These are phyloP conservation scores for Perca fluviatilis DNA, from an alignment of 2,113 vertebrate species.

Conservation along the genomic window DNA sequence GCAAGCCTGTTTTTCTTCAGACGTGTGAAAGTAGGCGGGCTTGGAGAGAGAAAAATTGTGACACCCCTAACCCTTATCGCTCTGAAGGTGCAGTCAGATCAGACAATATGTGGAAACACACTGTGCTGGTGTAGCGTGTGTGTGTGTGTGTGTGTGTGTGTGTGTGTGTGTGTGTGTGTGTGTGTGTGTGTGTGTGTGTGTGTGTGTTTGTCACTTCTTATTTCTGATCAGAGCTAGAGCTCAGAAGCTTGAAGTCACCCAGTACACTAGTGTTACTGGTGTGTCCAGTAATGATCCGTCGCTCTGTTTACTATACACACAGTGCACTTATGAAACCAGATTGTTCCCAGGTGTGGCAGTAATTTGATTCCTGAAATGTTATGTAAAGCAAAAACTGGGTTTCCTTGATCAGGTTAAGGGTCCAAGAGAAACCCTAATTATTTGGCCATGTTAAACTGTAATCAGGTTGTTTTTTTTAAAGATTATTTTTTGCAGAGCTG, in stretches of 20 bases:
- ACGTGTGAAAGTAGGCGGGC: no score
- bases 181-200: no score
- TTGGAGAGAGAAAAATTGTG: no score
- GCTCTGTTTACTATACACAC: constrained; percentile 20
- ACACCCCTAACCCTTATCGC: no score
- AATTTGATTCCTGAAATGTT: constrained; percentile 12
- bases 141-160: not conserved
- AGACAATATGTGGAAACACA: not conserved
- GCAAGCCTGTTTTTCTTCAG: no score
- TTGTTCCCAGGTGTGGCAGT: not conserved
- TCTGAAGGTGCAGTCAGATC: not conserved
- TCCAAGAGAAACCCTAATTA: not conserved
- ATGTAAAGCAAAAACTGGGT: not conserved
- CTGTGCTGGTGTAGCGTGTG: not conserved
- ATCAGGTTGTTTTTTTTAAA: not conserved
- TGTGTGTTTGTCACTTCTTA: not conserved
- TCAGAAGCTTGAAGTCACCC: not conserved
- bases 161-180: no score
- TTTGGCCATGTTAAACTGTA: no score
- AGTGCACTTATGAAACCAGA: not conserved
- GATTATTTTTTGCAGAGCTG: not conserved
- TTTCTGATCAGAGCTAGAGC: not conserved
- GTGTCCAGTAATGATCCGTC: not conserved
- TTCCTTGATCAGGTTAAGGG: not conserved
- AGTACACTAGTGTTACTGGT: not conserved